Evolutionary conservation across 2,113 vertebrate genomes (phyloP).

Genomic region (Elgaria multicarinata): DNA sequence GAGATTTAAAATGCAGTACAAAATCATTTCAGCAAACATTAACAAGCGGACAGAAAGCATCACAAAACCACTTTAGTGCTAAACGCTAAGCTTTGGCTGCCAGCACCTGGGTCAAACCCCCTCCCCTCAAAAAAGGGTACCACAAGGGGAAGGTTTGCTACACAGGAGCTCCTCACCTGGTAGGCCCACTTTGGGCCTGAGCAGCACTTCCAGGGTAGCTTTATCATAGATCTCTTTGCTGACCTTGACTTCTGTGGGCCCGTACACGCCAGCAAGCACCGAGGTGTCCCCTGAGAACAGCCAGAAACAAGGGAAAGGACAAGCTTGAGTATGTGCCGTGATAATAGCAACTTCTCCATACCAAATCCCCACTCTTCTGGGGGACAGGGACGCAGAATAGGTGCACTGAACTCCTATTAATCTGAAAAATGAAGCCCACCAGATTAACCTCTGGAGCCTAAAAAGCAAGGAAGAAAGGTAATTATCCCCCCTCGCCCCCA

Average conservation of each 20-base stretch:
- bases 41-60: background rate
- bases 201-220: constrained; percentile 88
- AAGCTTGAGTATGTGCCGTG: background rate
- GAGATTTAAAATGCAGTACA: too few relatives aligned
- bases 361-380: too few relatives aligned
- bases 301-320: rapidly evolving
- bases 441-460: background rate
- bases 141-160: rapidly evolving
- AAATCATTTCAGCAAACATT: too few relatives aligned
- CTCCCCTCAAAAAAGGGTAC: background rate
- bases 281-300: constrained; percentile 85
- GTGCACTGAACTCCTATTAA: background rate
- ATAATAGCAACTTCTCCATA: too few relatives aligned
- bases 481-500: background rate
- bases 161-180: constrained; percentile 73
- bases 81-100: background rate
- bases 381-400: too few relatives aligned
- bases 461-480: too few relatives aligned
- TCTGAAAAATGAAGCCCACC: background rate
- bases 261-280: constrained; percentile 88
- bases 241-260: constrained; percentile 90
- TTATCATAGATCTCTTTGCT: constrained; percentile 92
- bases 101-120: background rate
- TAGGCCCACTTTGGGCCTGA: constrained; percentile 90
- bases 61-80: background rate